Conservation (phyloP, 2,797 vertebrate species). For the Megaceryle alcyon region DNA sequence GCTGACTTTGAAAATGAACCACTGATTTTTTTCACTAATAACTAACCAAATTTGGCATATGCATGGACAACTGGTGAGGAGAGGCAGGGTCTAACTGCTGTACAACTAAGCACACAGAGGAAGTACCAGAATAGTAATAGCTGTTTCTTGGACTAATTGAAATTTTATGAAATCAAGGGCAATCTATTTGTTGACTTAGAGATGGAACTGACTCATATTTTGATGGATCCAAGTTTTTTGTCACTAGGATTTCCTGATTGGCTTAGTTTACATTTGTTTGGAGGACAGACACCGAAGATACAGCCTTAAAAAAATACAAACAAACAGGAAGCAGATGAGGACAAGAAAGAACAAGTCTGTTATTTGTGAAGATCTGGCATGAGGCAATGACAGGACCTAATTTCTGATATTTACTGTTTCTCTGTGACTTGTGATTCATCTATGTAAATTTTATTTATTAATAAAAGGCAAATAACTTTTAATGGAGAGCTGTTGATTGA, state of each 20-base stretch:
- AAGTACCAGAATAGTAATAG: not conserved
- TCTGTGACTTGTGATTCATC: not conserved
- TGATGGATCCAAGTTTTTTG: not conserved
- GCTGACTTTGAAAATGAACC: not conserved
- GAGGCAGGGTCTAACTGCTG: not conserved
- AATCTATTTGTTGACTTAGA: not conserved
- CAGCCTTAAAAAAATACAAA: not conserved
- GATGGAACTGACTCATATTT: not conserved
- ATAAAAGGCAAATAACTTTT: conserved; percentile 23
- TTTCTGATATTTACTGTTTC: conserved; percentile 10
- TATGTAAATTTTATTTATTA: conserved; percentile 31
- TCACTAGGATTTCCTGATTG: not conserved
- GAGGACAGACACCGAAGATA: not conserved
- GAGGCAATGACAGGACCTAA: not conserved
- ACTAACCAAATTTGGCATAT: not conserved
- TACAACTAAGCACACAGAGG: not conserved
- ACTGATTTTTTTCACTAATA: not conserved
- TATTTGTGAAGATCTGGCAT: not conserved
- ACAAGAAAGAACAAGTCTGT: not conserved
- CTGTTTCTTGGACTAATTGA: not conserved
- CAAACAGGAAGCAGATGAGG: not conserved
- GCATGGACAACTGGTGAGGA: not conserved
- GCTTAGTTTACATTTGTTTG: not conserved
- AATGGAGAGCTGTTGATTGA: conserved; percentile 1
- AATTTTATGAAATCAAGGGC: not conserved